Evolutionary conservation across 2,888 invertebrate genomes (phyloP).

Genomic region (Meteorus cinctellus): DNA sequence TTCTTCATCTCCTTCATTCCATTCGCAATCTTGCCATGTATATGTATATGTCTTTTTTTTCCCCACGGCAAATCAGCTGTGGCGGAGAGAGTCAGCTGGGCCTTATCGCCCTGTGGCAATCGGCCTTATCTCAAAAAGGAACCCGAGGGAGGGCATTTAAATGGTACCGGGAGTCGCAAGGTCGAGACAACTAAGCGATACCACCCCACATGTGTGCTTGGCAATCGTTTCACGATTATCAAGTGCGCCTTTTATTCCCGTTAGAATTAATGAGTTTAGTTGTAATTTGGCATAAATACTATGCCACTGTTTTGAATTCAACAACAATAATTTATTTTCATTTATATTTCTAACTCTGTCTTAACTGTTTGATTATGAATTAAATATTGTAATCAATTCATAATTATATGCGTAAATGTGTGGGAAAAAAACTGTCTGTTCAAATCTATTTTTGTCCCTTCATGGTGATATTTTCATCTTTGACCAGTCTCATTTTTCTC

Average conservation of each 20-base stretch:
- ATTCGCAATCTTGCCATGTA: conserved; percentile 7
- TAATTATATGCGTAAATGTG: too few species aligned
- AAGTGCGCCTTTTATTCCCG: background rate
- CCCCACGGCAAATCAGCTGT: conserved; percentile 51
- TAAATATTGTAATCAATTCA: too few species aligned
- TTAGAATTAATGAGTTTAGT: conserved; percentile 22
- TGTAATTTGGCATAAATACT: background rate
- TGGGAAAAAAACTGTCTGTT: too few species aligned
- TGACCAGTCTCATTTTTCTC: too few species aligned
- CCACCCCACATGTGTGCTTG: conserved; percentile 30
- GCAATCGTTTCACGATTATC: conserved; percentile 38
- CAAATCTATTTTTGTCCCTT: too few species aligned
- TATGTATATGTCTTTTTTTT: conserved; percentile 29
- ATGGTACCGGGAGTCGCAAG: conserved; percentile 39
- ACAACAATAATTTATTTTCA: conserved; percentile 7
- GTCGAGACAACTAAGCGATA: conserved; percentile 38
- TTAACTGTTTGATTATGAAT: too few species aligned
- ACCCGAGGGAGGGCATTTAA: conserved; percentile 45
- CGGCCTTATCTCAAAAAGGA: conserved; percentile 59
- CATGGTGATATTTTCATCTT: too few species aligned
- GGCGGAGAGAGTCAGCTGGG: conserved; percentile 48
- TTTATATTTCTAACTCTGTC: background rate
- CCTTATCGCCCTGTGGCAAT: conserved; percentile 53
- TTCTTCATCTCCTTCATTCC: conserved; percentile 7
- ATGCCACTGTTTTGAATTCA: background rate